A percentile compares a stretch with the other conserved stretches of the same genome.
Evolutionary conservation across 2,113 vertebrate species (phyloP).

Genomic region (Psilopsiagon aymara): DNA sequence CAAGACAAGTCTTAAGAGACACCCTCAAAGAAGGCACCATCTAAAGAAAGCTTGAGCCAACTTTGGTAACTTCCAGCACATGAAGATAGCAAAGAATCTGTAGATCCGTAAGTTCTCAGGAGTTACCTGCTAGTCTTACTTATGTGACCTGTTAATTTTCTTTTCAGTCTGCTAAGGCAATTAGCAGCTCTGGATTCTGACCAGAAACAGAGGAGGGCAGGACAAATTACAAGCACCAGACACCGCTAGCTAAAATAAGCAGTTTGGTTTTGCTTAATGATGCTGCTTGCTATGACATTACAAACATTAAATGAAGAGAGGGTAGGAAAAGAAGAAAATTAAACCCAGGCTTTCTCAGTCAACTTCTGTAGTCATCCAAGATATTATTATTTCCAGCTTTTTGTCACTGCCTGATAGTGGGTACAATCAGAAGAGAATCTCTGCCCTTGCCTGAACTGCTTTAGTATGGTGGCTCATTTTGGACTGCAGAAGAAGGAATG

Average conservation of each 20-base stretch:
- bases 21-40: not conserved
- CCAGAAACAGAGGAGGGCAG: not conserved
- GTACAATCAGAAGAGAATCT: not conserved
- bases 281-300: not conserved
- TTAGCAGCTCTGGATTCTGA: not conserved
- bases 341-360: not conserved
- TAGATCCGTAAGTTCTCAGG: not conserved
- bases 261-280: not conserved
- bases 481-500: not conserved
- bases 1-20: not conserved
- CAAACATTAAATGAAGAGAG: not conserved
- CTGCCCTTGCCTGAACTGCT: not conserved
- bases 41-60: not conserved
- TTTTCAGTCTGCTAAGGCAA: not conserved
- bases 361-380: not conserved
- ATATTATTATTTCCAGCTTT: not conserved
- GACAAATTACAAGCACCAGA: not conserved
- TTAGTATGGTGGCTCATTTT: not conserved
- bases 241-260: not conserved
- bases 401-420: not conserved
- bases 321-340: not conserved
- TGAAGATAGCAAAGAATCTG: not conserved
- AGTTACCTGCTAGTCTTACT: not conserved
- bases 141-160: not conserved
- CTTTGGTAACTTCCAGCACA: not conserved